Conservation (phyloP, 2,797 vertebrate genomes). For the Picus viridis region DNA sequence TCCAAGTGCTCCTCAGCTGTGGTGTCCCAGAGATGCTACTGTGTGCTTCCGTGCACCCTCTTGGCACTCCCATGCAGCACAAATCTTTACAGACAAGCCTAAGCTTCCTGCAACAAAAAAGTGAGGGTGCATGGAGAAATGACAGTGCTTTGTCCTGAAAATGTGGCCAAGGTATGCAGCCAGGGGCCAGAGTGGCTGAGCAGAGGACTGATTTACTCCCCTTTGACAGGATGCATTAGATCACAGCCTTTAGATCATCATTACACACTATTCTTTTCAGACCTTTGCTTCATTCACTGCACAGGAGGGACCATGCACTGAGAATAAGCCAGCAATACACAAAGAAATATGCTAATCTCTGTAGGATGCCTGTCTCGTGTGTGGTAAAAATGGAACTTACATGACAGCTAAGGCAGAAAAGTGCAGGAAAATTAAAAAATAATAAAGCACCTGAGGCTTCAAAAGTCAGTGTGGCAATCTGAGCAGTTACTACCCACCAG, state of each 20-base stretch:
- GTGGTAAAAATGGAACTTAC: not conserved
- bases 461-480: not conserved
- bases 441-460: slow-evolving; percentile 14
- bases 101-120: not conserved
- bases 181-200: not conserved
- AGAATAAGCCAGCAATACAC: not conserved
- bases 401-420: slow-evolving; percentile 12
- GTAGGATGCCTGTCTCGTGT: not conserved
- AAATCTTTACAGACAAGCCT: not conserved
- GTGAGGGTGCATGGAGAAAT: not conserved
- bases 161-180: not conserved
- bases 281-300: not conserved
- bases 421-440: not conserved
- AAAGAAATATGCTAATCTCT: not conserved
- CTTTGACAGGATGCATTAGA: not conserved
- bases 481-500: not conserved
- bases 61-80: rapidly evolving
- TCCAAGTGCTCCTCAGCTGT: not conserved
- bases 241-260: not conserved
- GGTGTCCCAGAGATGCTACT: not conserved
- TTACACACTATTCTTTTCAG: not conserved
- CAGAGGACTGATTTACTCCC: not conserved
- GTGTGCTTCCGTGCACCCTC: not conserved
- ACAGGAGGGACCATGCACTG: not conserved
- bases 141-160: not conserved